These are phyloP conservation scores for Rhinoraja longicauda DNA, from an alignment of 2,797 vertebrate species.

Conservation along the genomic window DNA sequence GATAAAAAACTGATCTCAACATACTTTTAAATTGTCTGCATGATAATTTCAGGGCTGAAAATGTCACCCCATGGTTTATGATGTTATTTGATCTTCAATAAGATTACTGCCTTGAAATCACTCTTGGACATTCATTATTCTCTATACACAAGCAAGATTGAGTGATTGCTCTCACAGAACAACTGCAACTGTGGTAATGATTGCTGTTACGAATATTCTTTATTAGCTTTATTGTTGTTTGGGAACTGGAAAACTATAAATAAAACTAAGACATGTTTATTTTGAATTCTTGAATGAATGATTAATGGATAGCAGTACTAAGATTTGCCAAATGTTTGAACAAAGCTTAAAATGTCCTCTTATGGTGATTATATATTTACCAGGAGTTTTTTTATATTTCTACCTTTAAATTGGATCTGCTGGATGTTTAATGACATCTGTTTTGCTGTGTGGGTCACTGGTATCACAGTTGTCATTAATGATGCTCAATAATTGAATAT, in stretches of 20 bases:
- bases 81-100: slow-evolving; percentile 21
- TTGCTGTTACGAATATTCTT: slow-evolving; percentile 3
- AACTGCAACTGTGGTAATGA: slow-evolving; percentile 24
- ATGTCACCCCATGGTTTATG: slow-evolving; percentile 6
- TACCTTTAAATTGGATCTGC: background rate
- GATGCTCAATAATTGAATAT: background rate
- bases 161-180: background rate
- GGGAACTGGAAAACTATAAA: background rate
- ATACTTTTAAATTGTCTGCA: background rate
- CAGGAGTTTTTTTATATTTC: background rate
- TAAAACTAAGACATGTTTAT: slow-evolving; percentile 21
- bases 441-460: background rate
- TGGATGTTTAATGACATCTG: background rate
- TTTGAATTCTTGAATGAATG: slow-evolving; percentile 22
- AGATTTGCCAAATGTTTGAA: slow-evolving; percentile 10
- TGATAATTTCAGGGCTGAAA: slow-evolving; percentile 22
- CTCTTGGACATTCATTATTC: slow-evolving; percentile 11
- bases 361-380: background rate
- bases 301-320: slow-evolving; percentile 1
- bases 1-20: background rate
- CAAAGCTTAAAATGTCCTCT: background rate
- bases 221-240: slow-evolving; percentile 5
- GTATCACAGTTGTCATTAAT: background rate
- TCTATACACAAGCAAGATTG: background rate
- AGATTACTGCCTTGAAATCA: slow-evolving; percentile 25